A percentile compares a stretch with the other conserved stretches of the same genome.
These are phyloP conservation scores for Xiphorhynchus erythropygius DNA, from an alignment of 2,797 vertebrate genomes.

Conservation along the genomic window DNA sequence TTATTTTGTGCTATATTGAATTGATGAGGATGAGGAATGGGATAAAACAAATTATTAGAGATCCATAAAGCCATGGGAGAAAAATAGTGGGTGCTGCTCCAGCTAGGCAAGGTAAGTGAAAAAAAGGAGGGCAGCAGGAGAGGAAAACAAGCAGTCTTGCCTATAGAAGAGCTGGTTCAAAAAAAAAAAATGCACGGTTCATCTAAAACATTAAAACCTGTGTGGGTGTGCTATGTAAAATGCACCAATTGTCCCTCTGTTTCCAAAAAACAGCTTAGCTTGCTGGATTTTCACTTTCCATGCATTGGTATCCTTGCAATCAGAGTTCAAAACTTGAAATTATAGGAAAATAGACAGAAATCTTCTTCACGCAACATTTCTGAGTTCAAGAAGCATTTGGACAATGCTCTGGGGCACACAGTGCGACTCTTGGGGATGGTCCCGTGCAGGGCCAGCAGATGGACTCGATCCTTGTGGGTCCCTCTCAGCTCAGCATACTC, in stretches of 20 bases:
- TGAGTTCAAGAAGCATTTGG: neutral
- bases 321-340: neutral
- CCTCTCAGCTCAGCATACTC: neutral
- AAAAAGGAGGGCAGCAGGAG: neutral
- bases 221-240: neutral
- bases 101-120: neutral
- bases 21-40: neutral
- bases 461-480: neutral
- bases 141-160: neutral
- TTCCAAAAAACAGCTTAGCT: neutral
- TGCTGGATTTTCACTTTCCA: neutral
- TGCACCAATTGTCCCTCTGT: neutral
- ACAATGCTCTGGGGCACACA: too few species aligned
- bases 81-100: neutral
- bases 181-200: neutral
- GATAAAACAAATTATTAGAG: neutral
- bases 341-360: neutral
- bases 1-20: neutral
- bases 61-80: neutral
- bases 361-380: neutral
- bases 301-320: accelerated
- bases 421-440: neutral
- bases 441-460: neutral
- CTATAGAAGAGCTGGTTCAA: neutral
- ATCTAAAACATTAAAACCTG: neutral